Evolutionary conservation across 2,113 vertebrate genomes (phyloP).

Genomic region (Hepsetus odoe): DNA sequence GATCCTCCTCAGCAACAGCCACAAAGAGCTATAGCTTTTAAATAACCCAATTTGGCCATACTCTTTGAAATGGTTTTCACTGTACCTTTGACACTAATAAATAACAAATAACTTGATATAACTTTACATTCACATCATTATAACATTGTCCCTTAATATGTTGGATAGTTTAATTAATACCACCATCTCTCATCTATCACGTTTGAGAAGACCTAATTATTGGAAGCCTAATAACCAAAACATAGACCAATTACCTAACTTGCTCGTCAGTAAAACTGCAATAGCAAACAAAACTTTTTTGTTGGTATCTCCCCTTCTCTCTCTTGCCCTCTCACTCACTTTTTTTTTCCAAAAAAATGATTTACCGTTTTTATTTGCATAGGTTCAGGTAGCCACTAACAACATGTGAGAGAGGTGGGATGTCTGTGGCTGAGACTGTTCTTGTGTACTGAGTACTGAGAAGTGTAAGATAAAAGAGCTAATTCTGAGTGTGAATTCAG

Average conservation of each 20-base stretch:
- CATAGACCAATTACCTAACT: not conserved
- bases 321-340: too few species aligned
- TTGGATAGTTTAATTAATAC: not conserved
- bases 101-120: not conserved
- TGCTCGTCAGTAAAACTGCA: not conserved
- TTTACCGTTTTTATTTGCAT: too few species aligned
- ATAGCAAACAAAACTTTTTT: not conserved
- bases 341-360: too few species aligned
- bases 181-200: not conserved
- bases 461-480: conserved; percentile 5
- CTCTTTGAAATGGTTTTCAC: conserved; percentile 26
- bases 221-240: not conserved
- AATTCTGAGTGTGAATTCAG: conserved; percentile 28
- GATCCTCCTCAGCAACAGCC: conserved; percentile 42
- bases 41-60: conserved; percentile 9
- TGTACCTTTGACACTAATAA: conserved; percentile 28
- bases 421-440: too few species aligned
- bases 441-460: too few species aligned
- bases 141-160: not conserved
- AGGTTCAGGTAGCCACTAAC: too few species aligned
- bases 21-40: conserved; percentile 30
- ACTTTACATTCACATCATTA: not conserved
- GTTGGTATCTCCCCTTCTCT: too few species aligned
- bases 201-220: not conserved
- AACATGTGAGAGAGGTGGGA: too few species aligned